phyloP scores from a whole-genome alignment of 2,797 vertebrate species.

The Uromys caudimaculatus region DNA sequence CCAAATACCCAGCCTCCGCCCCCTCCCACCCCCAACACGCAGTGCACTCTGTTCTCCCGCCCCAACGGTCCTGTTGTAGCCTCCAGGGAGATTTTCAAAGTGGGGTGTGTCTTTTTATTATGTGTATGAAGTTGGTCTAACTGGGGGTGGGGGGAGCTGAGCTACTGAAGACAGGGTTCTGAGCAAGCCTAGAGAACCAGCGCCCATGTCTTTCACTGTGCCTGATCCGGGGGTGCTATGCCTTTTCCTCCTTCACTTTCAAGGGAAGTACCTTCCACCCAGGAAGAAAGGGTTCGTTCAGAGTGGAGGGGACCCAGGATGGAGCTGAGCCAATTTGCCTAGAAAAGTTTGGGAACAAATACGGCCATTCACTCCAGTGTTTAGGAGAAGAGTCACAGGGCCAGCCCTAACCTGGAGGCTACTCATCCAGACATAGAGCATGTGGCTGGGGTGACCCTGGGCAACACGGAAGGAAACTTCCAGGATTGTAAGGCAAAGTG shows the following conservation, averaged over 20 bases:
- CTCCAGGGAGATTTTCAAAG: slow-evolving; percentile 65
- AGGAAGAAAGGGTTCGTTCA: background rate
- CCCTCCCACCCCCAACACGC: background rate
- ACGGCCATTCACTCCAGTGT: background rate
- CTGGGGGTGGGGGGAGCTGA: background rate
- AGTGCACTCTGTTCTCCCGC: background rate
- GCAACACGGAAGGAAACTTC: too few species aligned
- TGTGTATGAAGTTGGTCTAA: background rate
- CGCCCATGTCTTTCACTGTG: background rate
- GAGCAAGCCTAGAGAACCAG: background rate
- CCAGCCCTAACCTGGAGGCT: background rate
- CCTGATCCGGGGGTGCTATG: background rate
- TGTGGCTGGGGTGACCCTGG: background rate
- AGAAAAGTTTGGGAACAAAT: background rate
- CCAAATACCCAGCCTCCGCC: background rate
- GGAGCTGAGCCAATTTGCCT: background rate
- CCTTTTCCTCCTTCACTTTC: background rate
- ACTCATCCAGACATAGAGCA: background rate
- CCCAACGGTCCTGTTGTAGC: slow-evolving; percentile 57
- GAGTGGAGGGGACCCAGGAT: background rate
- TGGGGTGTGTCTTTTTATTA: slow-evolving; percentile 69
- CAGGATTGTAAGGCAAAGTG: background rate
- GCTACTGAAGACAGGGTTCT: background rate
- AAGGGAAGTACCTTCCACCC: background rate
- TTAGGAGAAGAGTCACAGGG: background rate